These are phyloP conservation scores for Momotus momota DNA, from an alignment of 2,797 vertebrate genomes.

Conservation along the genomic window DNA sequence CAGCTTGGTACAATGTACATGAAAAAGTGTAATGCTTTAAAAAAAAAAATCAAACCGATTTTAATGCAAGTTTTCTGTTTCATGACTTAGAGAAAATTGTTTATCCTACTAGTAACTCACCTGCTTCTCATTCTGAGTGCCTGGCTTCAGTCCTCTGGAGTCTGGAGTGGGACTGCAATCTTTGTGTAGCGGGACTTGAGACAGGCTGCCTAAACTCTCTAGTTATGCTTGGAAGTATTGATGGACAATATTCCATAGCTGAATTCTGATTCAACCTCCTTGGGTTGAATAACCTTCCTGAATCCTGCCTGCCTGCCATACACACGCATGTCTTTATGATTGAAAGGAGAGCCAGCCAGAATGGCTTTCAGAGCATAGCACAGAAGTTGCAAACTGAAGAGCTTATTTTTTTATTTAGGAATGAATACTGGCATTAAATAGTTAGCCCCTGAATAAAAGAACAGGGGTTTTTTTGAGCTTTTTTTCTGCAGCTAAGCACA, in stretches of 20 bases:
- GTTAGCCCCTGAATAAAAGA: conserved; percentile 9
- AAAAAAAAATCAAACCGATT: not conserved
- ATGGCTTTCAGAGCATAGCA: not conserved
- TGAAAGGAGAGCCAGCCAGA: not conserved
- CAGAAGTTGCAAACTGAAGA: not conserved
- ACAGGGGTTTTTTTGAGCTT: not conserved
- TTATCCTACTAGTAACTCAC: not conserved
- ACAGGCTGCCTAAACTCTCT: not conserved
- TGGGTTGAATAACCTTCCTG: not conserved
- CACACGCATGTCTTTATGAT: not conserved
- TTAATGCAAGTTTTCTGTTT: not conserved
- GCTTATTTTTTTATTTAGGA: conserved; percentile 29
- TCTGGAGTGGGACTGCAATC: not conserved
- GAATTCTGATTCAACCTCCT: not conserved
- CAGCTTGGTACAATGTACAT: not conserved
- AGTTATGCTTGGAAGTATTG: not conserved
- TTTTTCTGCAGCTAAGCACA: not conserved
- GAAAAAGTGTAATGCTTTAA: not conserved
- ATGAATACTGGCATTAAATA: conserved; percentile 21
- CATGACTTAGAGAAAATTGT: not conserved
- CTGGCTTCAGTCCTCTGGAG: not conserved
- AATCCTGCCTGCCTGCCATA: not conserved
- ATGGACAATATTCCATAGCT: not conserved
- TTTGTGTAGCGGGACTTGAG: not conserved
- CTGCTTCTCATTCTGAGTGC: not conserved